These are phyloP conservation scores for Rhimphoctona megacephalus DNA, from an alignment of 2,888 invertebrate species.

Conservation along the genomic window DNA sequence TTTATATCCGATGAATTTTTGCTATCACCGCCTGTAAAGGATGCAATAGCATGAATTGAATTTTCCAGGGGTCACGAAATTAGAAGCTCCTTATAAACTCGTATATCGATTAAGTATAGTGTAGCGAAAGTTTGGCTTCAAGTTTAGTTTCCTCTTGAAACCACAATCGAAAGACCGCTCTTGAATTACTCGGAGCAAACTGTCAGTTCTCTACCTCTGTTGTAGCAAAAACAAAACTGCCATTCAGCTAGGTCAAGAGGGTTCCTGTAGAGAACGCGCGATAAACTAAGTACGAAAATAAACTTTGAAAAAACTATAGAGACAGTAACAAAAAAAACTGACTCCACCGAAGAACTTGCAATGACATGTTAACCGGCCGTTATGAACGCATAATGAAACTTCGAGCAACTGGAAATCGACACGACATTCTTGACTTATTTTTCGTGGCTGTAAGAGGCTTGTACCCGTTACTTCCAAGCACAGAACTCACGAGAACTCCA, in stretches of 20 bases:
- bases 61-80: slow-evolving; percentile 1
- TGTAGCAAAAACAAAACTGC: neutral
- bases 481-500: neutral
- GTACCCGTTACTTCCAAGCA: slow-evolving; percentile 9
- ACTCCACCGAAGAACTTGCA: slow-evolving; percentile 7
- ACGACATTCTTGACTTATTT: slow-evolving; percentile 49
- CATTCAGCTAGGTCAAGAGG: neutral
- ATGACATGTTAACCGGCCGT: slow-evolving; percentile 34
- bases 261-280: neutral
- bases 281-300: neutral
- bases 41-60: slow-evolving; percentile 21
- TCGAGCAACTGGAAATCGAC: slow-evolving; percentile 60
- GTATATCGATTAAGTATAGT: neutral
- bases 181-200: slow-evolving; percentile 9
- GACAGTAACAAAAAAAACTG: slow-evolving; percentile 6
- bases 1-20: slow-evolving; percentile 29
- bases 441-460: slow-evolving; percentile 14
- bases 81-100: slow-evolving; percentile 12
- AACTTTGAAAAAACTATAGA: slow-evolving; percentile 23
- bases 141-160: slow-evolving; percentile 15
- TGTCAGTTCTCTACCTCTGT: slow-evolving; percentile 2
- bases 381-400: slow-evolving; percentile 36
- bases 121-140: slow-evolving; percentile 20
- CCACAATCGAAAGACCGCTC: neutral
- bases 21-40: neutral